Percentiles rank a stretch among this genome's conserved stretches.
These are phyloP conservation scores for Budorcas taxicolor DNA, from an alignment of 2,113 vertebrate species.

Conservation along the genomic window DNA sequence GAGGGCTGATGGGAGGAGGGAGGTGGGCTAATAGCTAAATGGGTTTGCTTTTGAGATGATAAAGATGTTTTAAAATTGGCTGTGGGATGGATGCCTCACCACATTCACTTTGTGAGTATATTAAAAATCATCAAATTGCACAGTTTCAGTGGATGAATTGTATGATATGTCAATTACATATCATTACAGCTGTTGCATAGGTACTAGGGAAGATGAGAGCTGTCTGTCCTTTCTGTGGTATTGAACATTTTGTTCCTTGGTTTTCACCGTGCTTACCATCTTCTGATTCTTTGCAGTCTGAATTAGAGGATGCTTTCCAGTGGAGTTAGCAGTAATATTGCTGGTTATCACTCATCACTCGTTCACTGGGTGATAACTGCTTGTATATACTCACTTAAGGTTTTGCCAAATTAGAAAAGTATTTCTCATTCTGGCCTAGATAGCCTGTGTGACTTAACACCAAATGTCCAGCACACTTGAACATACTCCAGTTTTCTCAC, in stretches of 20 bases:
- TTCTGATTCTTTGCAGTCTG: not conserved
- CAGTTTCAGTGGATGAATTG: not conserved
- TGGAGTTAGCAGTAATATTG: not conserved
- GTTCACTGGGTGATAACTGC: not conserved
- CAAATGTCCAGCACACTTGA: not conserved
- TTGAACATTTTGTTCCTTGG: not conserved
- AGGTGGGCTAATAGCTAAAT: not conserved
- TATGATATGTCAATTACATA: not conserved
- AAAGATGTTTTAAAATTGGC: conserved; percentile 3
- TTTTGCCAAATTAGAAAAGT: not conserved
- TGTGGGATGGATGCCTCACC: not conserved
- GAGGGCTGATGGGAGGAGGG: not conserved
- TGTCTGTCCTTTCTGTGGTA: not conserved
- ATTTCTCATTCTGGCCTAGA: not conserved
- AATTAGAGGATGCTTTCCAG: not conserved
- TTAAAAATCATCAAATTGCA: not conserved
- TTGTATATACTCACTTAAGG: not conserved
- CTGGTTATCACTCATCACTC: not conserved
- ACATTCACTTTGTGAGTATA: not conserved
- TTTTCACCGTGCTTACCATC: not conserved
- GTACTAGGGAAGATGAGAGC: not conserved
- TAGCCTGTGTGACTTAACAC: not conserved
- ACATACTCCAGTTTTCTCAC: not conserved
- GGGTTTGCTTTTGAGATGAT: not conserved
- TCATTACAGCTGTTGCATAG: not conserved